Evolutionary conservation across 2,888 invertebrate species (phyloP), one percentile per base, ranked within the genome.

Genomic region (Ommatoiulus sabulosus): DNA sequence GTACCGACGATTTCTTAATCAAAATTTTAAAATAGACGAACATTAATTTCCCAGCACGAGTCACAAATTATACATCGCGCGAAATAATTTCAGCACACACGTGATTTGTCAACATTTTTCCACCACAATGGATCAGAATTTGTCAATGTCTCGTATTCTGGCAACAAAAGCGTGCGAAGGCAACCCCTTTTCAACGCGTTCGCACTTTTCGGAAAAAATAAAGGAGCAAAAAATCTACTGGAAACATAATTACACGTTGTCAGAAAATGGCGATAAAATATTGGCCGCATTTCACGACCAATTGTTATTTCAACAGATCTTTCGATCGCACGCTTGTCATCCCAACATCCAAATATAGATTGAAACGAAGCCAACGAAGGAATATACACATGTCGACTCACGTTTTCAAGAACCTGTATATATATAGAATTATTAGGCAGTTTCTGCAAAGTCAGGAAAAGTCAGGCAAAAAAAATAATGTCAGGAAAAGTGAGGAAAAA

Each of bases 1-100:
- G 35, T 35, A 35, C 63, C 3, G 24, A 57, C 24, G 10, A 72
- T 72, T 72, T 10, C 72, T 24, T 24, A 20, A 72, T 24, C 72
- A 72, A 72, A 4, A 72, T 10, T 24, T 72, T 72, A 12, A 57
- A 57, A 57, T 57, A 57, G 72, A 72, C 5, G 72, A 24, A 3
- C 72, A 72, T 72, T 72, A 72, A 72, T 72, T 24, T 72, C 72
- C 12, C 72, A 72, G 72, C 72, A 72, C 72, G 72, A 72, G 24
- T 8, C 12, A 5, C 72, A 24, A 72, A 72, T 72, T 72, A 72
- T 24, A 24, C 24, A 72, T 24, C 24, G 72, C 24, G 72, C 24
- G 10, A 72, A 72, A 72, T 24, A 72, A 72, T 72, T 72, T 24
- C 24, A n/a, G 24, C 24, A 72, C 10, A 63, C 63, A 72, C 24